Base-by-base conservation (phyloP, 2,113 vertebrate species). In the Manacus vitellinus region DNA sequence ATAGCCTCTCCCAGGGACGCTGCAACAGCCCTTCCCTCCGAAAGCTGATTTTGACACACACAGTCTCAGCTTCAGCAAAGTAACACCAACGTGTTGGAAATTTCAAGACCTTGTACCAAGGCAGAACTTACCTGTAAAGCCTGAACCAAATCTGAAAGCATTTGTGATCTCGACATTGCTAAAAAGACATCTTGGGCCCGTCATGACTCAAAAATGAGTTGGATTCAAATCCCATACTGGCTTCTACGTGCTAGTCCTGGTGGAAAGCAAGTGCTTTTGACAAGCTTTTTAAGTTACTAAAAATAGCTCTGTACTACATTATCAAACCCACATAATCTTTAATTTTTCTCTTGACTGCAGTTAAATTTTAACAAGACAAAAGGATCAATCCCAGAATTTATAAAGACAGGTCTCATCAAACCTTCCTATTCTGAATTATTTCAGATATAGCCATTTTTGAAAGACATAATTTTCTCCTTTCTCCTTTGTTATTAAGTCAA, bases 1-100 rank as follows among this genome's bases (percentile, higher is more conserved):
- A 97, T 97, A 94, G 98, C 96, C 91, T 91, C 95, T 89, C 72
- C 9, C 14, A 73, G 78, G 5, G 47, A 77, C 77, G 68, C 70
- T 63, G 84, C 76, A 55, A 17, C 71, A 80, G 55, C 10, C 72
- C 72, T 88, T 70, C 71, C 74, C 73, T 92, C 77, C 17, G 1
- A 14, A 90, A 71, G 68, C 68, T 16, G 23, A 22, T 15, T 49
- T 63, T 20, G 66, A 83, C 80, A 86, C 62, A 33, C 9, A 70
- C 41, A 11, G 31, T 2, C 68, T 58, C 79, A 11, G 66, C 86
- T 71, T 87, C 73, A 31, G 56, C 41, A 11, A 59, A 74, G 49
- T 14, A 47, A 82, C 77, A 55, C 77, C 70, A 47, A 66, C 37
- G 6, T 0, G 14, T 14, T 33, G 52, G 55, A 49, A 82, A 66